Evolutionary conservation across 2,113 vertebrate species (phyloP).

Genomic region (Peromyscus californicus): DNA sequence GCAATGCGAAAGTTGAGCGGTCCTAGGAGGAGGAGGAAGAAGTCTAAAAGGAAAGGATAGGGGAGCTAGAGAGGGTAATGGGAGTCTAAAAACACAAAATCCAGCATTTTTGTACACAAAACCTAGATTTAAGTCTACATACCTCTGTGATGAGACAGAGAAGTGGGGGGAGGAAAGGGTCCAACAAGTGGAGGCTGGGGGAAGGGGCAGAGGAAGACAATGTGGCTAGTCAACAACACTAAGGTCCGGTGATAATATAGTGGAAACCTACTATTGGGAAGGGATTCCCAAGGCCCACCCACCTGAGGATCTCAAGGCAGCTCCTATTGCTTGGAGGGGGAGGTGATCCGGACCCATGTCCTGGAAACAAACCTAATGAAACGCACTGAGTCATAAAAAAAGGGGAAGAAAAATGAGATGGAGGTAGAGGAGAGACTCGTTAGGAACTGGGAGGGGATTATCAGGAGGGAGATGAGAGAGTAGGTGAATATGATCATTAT

Average conservation of each 20-base stretch:
- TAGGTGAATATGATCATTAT: background rate
- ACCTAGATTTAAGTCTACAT: background rate
- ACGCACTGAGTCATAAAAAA: background rate
- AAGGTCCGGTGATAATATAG: background rate
- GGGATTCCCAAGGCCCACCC: background rate
- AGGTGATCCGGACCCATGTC: background rate
- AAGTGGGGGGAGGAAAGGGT: background rate
- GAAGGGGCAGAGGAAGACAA: background rate
- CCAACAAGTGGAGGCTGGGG: background rate
- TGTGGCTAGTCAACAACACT: background rate
- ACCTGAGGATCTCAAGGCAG: background rate
- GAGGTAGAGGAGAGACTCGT: background rate
- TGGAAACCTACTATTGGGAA: background rate
- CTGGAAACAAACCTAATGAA: background rate
- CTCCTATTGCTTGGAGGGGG: background rate
- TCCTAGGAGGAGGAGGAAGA: background rate
- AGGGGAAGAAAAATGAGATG: no score
- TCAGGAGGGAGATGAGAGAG: background rate
- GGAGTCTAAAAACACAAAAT: background rate
- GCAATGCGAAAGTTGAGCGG: background rate
- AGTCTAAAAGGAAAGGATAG: background rate
- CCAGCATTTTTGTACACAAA: background rate
- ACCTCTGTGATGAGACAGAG: background rate
- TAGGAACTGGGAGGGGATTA: background rate
- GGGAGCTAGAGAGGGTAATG: background rate